Evolutionary conservation across 2,888 invertebrate genomes (phyloP).

Genomic region (Margaritifera margaritifera): DNA sequence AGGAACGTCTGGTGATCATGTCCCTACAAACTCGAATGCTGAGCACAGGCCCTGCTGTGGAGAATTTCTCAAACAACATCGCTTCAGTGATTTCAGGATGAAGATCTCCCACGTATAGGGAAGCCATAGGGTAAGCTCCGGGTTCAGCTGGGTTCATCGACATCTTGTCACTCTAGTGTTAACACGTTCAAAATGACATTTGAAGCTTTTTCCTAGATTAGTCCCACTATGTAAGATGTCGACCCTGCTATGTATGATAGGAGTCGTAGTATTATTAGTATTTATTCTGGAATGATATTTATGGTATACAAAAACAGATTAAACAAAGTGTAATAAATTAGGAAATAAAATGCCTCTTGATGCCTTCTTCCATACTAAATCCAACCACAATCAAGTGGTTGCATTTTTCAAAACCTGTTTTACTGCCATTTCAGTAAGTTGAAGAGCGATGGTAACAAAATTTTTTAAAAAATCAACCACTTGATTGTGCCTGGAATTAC

Average conservation of each 20-base stretch:
- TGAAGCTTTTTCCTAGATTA: background rate
- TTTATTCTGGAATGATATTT: slow-evolving; percentile 20
- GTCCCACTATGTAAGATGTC: no score
- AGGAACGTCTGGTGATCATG: slow-evolving; percentile 95
- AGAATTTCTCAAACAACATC: slow-evolving; percentile 99
- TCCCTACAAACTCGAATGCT: slow-evolving; percentile 99
- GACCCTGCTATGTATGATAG: no score
- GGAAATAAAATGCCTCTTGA: no score
- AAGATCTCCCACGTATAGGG: slow-evolving; percentile 98
- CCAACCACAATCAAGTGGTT: no score
- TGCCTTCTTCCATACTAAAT: no score
- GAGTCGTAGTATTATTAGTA: background rate
- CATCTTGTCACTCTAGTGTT: slow-evolving; percentile 14
- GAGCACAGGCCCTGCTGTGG: slow-evolving; percentile 96
- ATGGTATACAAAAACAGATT: no score
- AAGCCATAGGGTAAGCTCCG: slow-evolving; percentile 78
- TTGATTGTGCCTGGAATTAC: no score
- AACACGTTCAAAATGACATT: slow-evolving; percentile 9
- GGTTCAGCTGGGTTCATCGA: slow-evolving; percentile 51
- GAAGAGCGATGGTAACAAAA: no score
- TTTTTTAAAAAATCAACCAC: no score
- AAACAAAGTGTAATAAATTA: no score
- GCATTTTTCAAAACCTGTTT: no score
- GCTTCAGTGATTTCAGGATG: slow-evolving; percentile 98
- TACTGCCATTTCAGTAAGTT: no score